Base-by-base conservation (phyloP, 2,797 vertebrate species). In the Coregonus suidteri region DNA sequence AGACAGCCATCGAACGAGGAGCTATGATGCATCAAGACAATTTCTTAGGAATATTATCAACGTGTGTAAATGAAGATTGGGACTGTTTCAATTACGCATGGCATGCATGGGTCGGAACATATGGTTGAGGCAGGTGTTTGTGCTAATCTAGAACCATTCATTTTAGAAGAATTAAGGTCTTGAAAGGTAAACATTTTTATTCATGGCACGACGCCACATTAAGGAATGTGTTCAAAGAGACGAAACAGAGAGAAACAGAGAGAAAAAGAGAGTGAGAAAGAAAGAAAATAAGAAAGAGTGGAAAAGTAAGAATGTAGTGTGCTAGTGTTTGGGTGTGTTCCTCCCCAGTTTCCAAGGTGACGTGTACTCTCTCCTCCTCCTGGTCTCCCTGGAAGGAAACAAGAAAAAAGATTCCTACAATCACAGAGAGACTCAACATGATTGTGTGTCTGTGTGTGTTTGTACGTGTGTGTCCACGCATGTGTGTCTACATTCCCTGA, bases 391-490 rank as follows among this genome's bases (percentile, higher is more conserved):
- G 80, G 62, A 72, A 81, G 68, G 18, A 52, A 71, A 72, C 15
- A 74, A 77, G 47, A 67, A 70, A 25, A 77, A 67, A 75, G 51
- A 35, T 72, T 72, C 56, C 72, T 35, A 71, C 62, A 65, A 71
- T 18, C 47, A 13, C 62, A 14, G 4, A 25, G 30, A 62, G 71
- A 31, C 15, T 62, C 16, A 30, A 68, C 59, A 51, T 71, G 67
- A 51, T 11, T 64, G 35, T n/a, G 14, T 1, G 70, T 9, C 5
- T 70, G 11, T 56, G 18, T 31, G 11, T 56, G 18, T 31, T 9
- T 20, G 62, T 52, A 14, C 14, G 15, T 34, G 65, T 66, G 65
- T 66, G 4, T 30, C 1, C 4, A 18, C 6, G 70, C 15, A 41
- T 30, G 71, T 18, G n/a, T 1, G 68, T 9, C 41, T 47, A 47